Evolutionary conservation across 2,113 vertebrate genomes (phyloP), one percentile per base, ranked within the genome.

Genomic region (Seriola rivoliana): DNA sequence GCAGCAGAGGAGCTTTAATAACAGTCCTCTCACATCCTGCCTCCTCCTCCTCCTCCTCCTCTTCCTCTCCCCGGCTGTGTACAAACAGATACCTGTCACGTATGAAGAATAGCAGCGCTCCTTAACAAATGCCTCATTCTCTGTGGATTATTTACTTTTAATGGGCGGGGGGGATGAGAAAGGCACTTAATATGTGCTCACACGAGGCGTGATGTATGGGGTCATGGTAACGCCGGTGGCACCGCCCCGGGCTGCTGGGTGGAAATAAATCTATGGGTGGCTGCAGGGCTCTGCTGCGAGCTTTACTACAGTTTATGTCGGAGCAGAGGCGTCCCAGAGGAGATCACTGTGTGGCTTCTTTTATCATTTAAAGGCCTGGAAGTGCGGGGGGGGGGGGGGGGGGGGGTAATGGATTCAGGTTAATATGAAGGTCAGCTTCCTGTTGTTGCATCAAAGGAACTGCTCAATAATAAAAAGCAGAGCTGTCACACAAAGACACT

Each of bases 141-240:
- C 77, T 65, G 75, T 66, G 76, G 93, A 93, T 95, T 95, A 95
- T 95, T 95, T 95, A 95, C 93, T 93, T 95, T 94, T 94, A 95
- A 95, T 94, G 92, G 93, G 90, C 71, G 82, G 84, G 87, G 66
- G 85, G 65, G 78, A 63, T 82, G 90, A 92, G 91, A 85, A 90
- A 91, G 88, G 89, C 92, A 93, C 95, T 94, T 94, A 94, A 94
- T 95, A 94, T 93, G 93, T 93, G 93, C 88, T 94, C 92, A 86
- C 91, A 88, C 82, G 78, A 89, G 89, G 89, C 64, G 74, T 95
- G 95, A 95, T 94, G 91, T 94, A 95, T 93, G 95, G 93, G 93
- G 93, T 94, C 93, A 93, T 36, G 4, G 66, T 71, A 85, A 58
- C 86, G 57, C 76, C 60, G 78, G 85, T 69, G 90, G 91, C 92